phyloP scores from a whole-genome alignment of 2,888 invertebrate species.

The Doris montereyensis region DNA sequence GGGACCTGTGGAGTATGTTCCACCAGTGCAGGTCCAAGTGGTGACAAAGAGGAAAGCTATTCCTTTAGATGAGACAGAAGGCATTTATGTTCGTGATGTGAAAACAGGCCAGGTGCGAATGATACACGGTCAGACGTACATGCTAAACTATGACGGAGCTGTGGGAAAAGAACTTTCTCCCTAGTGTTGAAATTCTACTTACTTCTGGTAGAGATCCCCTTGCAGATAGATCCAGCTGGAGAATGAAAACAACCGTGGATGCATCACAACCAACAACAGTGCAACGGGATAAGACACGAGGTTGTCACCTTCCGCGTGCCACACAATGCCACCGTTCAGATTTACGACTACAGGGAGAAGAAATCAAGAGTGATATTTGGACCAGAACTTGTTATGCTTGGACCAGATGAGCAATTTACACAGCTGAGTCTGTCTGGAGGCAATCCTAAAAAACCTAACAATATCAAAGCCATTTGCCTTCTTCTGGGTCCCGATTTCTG shows the following conservation, averaged over 20 bases:
- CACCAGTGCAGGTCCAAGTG: conserved; percentile 75
- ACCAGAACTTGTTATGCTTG: conserved; percentile 76
- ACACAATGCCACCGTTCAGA: conserved; percentile 75
- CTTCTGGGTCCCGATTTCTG: conserved; percentile 75
- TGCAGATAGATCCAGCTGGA: conserved; percentile 68
- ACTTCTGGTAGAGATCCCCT: conserved; percentile 71
- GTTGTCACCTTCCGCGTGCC: conserved; percentile 74
- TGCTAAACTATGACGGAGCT: conserved; percentile 74
- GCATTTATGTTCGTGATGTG: conserved; percentile 74
- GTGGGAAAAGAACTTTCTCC: conserved; percentile 72
- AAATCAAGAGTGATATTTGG: conserved; percentile 75
- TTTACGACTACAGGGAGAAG: conserved; percentile 75
- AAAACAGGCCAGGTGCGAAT: conserved; percentile 73
- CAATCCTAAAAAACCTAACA: conserved; percentile 74
- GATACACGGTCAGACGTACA: conserved; percentile 74
- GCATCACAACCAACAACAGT: too few relatives aligned
- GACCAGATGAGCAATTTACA: conserved; percentile 76
- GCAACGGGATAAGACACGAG: conserved; percentile 6
- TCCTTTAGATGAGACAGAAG: conserved; percentile 75
- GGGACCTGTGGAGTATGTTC: conserved; percentile 75
- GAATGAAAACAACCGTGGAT: neutral
- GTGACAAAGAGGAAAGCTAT: conserved; percentile 72
- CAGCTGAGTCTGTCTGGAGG: conserved; percentile 75
- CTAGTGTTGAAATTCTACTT: conserved; percentile 69
- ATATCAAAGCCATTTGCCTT: conserved; percentile 74